Conservation (phyloP, 2,797 vertebrate species). For the Coracias cyanogaster region DNA sequence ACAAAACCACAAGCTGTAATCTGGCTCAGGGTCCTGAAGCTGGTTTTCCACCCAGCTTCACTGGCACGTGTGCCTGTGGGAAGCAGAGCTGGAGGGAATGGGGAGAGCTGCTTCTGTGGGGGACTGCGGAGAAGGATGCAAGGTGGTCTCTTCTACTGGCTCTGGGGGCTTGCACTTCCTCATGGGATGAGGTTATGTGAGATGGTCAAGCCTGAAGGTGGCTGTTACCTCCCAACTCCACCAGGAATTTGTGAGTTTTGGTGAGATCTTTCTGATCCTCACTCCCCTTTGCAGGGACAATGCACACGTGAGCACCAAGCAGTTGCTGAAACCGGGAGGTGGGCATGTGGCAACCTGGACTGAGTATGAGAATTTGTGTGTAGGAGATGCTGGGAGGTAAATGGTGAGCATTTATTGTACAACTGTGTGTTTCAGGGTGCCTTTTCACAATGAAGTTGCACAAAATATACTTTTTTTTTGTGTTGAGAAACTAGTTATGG, state of each 20-base stretch:
- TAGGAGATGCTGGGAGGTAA: background rate
- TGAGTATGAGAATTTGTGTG: background rate
- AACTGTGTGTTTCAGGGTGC: background rate
- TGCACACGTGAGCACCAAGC: accelerated
- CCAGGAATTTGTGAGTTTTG: background rate
- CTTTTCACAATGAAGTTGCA: background rate
- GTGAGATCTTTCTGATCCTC: background rate
- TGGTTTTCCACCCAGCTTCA: background rate
- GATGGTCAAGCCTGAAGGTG: background rate
- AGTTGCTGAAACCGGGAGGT: background rate
- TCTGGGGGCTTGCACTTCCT: background rate
- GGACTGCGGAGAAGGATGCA: background rate
- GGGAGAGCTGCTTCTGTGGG: background rate
- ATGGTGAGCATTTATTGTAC: background rate
- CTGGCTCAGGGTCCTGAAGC: accelerated
- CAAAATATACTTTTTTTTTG: background rate
- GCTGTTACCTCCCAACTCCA: background rate
- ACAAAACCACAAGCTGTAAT: background rate
- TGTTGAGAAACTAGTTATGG: background rate
- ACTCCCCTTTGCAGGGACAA: background rate
- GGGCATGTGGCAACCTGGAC: background rate
- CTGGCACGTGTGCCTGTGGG: accelerated
- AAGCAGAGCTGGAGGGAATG: background rate
- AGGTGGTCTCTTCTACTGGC: background rate
- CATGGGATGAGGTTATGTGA: accelerated